phyloP scores from a whole-genome alignment of 2,113 vertebrate species.

The Bujurquina vittata region DNA sequence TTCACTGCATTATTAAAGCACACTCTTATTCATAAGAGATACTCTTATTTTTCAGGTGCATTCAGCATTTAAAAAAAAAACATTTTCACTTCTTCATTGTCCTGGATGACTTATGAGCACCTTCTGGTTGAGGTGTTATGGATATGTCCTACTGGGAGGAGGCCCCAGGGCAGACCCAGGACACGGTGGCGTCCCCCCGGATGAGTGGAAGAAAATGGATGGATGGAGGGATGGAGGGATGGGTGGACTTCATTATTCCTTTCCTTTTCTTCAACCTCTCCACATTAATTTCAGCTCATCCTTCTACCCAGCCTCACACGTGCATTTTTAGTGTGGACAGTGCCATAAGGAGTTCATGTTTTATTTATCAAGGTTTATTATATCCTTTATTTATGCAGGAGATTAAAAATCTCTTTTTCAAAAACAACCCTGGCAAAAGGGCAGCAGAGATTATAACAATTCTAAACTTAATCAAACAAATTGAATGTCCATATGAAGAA shows the following conservation, averaged over 20 bases:
- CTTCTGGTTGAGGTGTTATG: too few species aligned
- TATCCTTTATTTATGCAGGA: background rate
- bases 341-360: rapidly evolving
- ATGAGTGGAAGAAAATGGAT: too few species aligned
- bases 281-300: background rate
- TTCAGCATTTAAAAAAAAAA: too few species aligned
- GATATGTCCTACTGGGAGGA: too few species aligned
- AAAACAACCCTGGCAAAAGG: background rate
- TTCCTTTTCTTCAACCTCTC: background rate
- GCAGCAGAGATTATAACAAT: background rate
- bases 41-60: rapidly evolving
- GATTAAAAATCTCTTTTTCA: background rate
- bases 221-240: too few species aligned
- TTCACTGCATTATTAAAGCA: background rate
- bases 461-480: background rate
- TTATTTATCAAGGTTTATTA: background rate
- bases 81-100: too few species aligned
- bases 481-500: too few species aligned
- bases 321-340: background rate
- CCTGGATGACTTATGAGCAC: too few species aligned
- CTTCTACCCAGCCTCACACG: rapidly evolving
- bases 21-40: background rate
- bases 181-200: too few species aligned
- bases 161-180: too few species aligned
- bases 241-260: background rate